A percentile compares a stretch with the other conserved stretches of the same genome.
Evolutionary conservation across 2,888 invertebrate species (phyloP).

Genomic region (Exocentrus adspersus): DNA sequence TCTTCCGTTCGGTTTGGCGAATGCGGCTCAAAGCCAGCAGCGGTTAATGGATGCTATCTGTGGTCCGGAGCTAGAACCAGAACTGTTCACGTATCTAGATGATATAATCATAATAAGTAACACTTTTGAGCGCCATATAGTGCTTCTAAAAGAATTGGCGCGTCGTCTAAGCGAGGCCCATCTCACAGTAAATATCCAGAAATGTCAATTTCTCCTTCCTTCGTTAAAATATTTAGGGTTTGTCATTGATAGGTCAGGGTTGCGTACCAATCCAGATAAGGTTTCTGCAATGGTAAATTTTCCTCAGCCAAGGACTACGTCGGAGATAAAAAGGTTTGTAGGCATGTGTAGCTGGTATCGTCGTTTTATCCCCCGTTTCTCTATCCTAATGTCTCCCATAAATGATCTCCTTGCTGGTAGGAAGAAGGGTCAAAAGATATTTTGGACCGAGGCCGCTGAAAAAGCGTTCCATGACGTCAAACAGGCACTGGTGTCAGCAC

Average conservation of each 20-base stretch:
- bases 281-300: constrained; percentile 7
- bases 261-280: constrained; percentile 4
- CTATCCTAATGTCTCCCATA: constrained; percentile 4
- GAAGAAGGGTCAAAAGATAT: constrained; percentile 28
- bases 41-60: constrained; percentile 41
- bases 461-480: constrained; percentile 37
- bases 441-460: constrained; percentile 40
- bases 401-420: constrained; percentile 23
- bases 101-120: constrained; percentile 31
- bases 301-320: background rate
- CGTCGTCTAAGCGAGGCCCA: constrained; percentile 19
- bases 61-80: constrained; percentile 34
- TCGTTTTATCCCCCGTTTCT: constrained; percentile 6
- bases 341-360: constrained; percentile 20
- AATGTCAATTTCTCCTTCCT: constrained; percentile 30
- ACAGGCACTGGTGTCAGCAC: constrained; percentile 38
- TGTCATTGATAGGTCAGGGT: constrained; percentile 18
- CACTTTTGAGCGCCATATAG: constrained; percentile 29
- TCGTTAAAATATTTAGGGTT: constrained; percentile 30
- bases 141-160: constrained; percentile 20
- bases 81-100: constrained; percentile 38
- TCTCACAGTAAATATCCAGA: constrained; percentile 27
- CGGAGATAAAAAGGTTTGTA: constrained; percentile 6
- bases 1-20: constrained; percentile 35
- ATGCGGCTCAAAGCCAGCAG: constrained; percentile 46